Conservation (phyloP, 2,113 vertebrate species). For the Phoenicopterus ruber region DNA sequence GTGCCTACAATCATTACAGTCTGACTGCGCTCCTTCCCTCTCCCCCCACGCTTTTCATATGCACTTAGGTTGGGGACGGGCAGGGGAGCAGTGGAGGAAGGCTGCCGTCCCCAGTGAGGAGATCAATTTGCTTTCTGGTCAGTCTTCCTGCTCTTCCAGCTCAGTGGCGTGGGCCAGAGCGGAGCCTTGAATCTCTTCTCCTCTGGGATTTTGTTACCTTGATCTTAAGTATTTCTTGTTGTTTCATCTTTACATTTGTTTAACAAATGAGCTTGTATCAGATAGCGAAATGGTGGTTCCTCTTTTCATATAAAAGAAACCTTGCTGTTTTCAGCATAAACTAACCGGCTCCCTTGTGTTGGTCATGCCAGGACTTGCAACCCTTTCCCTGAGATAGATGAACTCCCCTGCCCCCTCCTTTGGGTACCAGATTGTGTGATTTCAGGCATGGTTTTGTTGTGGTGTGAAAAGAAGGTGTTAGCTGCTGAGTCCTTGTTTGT, state of each 20-base stretch:
- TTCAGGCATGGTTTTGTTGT: constrained; percentile 65
- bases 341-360: not conserved
- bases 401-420: not conserved
- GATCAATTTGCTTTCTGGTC: not conserved
- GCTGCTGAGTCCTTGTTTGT: constrained; percentile 55
- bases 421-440: constrained; percentile 36
- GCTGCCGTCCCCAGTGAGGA: not conserved
- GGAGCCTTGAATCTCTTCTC: not conserved
- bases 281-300: not conserved
- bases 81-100: not conserved
- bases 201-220: not conserved
- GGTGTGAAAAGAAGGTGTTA: constrained; percentile 63
- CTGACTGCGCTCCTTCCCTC: not conserved
- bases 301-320: not conserved
- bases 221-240: not conserved
- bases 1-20: not conserved
- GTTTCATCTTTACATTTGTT: constrained; percentile 44
- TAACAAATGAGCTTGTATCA: constrained; percentile 18
- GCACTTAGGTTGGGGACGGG: not conserved
- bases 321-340: not conserved
- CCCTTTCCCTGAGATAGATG: not conserved
- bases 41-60: not conserved
- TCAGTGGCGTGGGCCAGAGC: not conserved
- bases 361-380: constrained; percentile 37
- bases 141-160: not conserved